Percentiles rank a stretch among this genome's conserved stretches.
Conservation (phyloP, 2,888 invertebrate species). For the Ennomos quercinarius region DNA sequence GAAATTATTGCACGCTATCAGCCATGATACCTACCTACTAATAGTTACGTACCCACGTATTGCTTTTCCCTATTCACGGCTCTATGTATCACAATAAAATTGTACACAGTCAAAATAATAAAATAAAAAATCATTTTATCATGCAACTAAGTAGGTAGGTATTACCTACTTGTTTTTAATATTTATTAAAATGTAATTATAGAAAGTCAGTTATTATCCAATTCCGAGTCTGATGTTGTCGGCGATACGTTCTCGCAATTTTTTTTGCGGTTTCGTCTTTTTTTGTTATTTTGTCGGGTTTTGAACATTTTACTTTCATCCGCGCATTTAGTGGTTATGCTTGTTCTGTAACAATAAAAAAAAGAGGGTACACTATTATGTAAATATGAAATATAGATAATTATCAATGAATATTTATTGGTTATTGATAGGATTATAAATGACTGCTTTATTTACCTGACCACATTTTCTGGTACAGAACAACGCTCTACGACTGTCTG, state of each 20-base stretch:
- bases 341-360: slow-evolving; percentile 61
- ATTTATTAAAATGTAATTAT: too few relatives aligned
- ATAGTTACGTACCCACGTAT: too few relatives aligned
- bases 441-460: slow-evolving; percentile 47
- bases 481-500: slow-evolving; percentile 75
- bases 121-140: too few relatives aligned
- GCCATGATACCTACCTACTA: too few relatives aligned
- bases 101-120: too few relatives aligned
- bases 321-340: slow-evolving; percentile 87
- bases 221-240: slow-evolving; percentile 42
- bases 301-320: slow-evolving; percentile 87
- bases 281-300: slow-evolving; percentile 54
- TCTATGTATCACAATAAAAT: too few relatives aligned
- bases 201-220: slow-evolving; percentile 25
- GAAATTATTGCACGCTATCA: too few relatives aligned
- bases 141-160: background rate
- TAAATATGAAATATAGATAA: background rate
- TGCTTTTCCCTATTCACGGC: too few relatives aligned
- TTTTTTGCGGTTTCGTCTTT: slow-evolving; percentile 42
- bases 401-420: background rate
- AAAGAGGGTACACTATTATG: too few relatives aligned
- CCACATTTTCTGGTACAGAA: slow-evolving; percentile 58
- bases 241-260: slow-evolving; percentile 53
- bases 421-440: background rate
- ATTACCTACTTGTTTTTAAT: too few relatives aligned